These are phyloP conservation scores for Drosophila nr. medialis DNA, from an alignment of 2,888 invertebrate species.

Conservation along the genomic window DNA sequence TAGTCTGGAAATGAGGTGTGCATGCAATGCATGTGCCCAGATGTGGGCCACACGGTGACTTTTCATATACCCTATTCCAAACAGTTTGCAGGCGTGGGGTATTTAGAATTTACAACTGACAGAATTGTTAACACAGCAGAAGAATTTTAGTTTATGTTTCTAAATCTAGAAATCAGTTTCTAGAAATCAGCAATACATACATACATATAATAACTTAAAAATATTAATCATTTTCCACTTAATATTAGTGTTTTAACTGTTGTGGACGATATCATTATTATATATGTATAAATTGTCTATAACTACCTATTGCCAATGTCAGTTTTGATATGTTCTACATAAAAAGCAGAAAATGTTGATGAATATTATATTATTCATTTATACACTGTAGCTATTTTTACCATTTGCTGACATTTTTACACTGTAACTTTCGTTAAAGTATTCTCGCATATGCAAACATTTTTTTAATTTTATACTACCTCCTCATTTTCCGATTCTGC, in stretches of 20 bases:
- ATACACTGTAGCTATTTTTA: background rate
- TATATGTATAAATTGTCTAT: no score
- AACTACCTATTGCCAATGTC: background rate
- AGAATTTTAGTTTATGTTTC: background rate
- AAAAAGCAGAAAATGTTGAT: background rate
- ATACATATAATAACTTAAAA: background rate
- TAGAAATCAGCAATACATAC: rapidly evolving
- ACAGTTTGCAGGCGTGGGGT: background rate
- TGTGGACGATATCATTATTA: background rate
- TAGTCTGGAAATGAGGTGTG: conserved; percentile 70
- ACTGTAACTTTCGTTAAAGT: background rate
- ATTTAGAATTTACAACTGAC: background rate
- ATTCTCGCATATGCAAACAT: background rate
- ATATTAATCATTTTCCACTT: background rate
- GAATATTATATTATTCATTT: background rate
- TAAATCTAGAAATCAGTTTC: background rate
- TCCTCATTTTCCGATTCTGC: background rate
- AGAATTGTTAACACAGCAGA: no score
- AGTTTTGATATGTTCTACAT: background rate
- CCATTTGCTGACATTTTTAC: background rate
- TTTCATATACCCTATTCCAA: conserved; percentile 26
- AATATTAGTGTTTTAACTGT: background rate
- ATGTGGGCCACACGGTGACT: conserved; percentile 47
- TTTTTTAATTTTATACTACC: background rate
- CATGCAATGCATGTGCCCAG: conserved; percentile 58